Base-by-base conservation (phyloP, 2,888 invertebrate genomes). In the Serrognathus titanus region DNA sequence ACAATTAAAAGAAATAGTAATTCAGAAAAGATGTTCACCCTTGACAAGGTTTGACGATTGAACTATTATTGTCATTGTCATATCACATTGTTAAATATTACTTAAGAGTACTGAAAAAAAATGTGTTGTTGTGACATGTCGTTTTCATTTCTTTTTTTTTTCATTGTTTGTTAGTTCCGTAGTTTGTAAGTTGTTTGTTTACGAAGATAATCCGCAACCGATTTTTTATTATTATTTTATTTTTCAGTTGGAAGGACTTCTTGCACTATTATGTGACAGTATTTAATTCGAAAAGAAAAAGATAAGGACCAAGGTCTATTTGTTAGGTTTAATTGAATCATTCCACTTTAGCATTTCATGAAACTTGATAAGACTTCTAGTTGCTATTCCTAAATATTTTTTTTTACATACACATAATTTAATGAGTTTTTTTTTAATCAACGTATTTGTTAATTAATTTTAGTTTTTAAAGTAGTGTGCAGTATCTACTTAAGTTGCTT, bases 371-470 rank as follows among this genome's bases (percentile, higher is more conserved):
- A 75, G 76, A 77, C 76, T 76, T 75, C 64, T 75, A 74, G 72
- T 74, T 73, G 71, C 69, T 74, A 75, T 76, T 77, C 75, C 75
- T 76, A 75, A 71, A 74, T 51, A 55, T 49, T 51, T 56, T 54
- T n/a, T 56, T 56, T 51, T 50, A 47, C 51, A 55, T 52, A 52
- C 49, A 57, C 45, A 73, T 70, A 71, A 73, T 71, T 74, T 74
- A 72, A 71, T 71, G 66, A 70, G 71, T 69, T 71, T 71, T 71
- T 56, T 63, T 67, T 73, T 65, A 66, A 73, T 73, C 69, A 71
- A 73, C 74, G 75, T 76, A 76, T 77, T 77, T 78, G 77, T 78
- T 78, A 78, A 77, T 73, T 78, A 77, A 71, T 78, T 75, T 75
- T 75, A 75, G 71, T 75, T 66, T 45, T 57, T 48, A 48, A 46